Conservation (phyloP, 2,113 vertebrate species). For the Fregetta grallaria region DNA sequence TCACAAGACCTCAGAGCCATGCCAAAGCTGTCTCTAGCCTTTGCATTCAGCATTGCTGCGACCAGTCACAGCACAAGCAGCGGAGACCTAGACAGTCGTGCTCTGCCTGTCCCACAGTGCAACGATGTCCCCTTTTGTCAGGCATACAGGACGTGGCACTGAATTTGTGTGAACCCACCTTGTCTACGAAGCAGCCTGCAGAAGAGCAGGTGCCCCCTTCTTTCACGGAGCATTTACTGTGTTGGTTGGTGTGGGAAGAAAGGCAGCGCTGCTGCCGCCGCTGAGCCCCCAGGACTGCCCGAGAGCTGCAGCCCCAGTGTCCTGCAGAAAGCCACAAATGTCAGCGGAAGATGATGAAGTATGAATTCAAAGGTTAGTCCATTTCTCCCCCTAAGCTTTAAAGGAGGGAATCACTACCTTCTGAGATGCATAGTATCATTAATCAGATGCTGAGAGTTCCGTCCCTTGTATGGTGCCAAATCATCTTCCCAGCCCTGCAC, state of each 20-base stretch:
- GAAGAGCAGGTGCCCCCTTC: not conserved
- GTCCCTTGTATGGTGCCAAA: not conserved
- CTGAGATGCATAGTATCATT: slow-evolving; percentile 33
- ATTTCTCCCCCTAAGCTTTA: not conserved
- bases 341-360: not conserved
- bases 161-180: not conserved
- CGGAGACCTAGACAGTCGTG: not conserved
- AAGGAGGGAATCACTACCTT: slow-evolving; percentile 36
- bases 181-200: not conserved
- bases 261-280: not conserved
- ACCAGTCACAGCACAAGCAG: not conserved
- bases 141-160: rapidly evolving
- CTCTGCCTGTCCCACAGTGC: not conserved
- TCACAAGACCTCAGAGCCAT: not conserved
- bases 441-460: slow-evolving; percentile 32
- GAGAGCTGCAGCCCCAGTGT: not conserved
- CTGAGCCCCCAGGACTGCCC: not conserved
- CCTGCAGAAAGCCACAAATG: slow-evolving; percentile 16
- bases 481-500: not conserved
- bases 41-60: not conserved
- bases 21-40: not conserved
- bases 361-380: slow-evolving; percentile 43
- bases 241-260: not conserved
- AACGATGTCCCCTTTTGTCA: not conserved
- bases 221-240: not conserved